Conservation (phyloP, 2,797 vertebrate species). For the Hemitrygon akajei region DNA sequence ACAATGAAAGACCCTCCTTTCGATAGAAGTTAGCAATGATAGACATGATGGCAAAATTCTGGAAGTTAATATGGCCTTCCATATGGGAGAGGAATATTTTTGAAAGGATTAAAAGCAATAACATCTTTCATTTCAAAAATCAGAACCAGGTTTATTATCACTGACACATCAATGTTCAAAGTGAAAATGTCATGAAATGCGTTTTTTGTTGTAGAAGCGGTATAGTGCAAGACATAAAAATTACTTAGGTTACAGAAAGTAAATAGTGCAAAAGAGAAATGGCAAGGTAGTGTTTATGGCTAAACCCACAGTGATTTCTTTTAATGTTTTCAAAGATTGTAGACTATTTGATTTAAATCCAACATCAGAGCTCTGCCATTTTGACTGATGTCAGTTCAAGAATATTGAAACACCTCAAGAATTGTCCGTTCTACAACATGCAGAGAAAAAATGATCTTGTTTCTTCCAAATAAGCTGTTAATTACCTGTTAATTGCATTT, state of each 20-base stretch:
- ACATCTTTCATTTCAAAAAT: neutral
- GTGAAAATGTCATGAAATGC: too few species aligned
- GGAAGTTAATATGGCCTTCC: neutral
- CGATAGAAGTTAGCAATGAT: neutral
- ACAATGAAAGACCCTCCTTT: neutral
- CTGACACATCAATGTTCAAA: too few species aligned
- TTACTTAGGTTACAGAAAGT: too few species aligned
- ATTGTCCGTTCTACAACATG: neutral
- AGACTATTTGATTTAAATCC: neutral
- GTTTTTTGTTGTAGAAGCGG: too few species aligned
- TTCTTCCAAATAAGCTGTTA: conserved; percentile 19
- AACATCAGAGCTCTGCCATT: neutral
- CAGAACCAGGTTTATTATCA: too few species aligned
- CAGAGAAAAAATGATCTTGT: neutral
- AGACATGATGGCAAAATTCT: neutral
- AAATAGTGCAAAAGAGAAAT: too few species aligned
- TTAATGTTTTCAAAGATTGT: neutral
- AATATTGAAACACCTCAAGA: neutral
- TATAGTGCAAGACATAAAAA: too few species aligned
- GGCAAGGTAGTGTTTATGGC: neutral
- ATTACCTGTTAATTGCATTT: neutral
- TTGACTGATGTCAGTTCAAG: neutral
- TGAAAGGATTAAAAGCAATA: neutral
- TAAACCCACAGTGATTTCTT: neutral
- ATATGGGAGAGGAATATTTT: neutral